A percentile compares a stretch with the other conserved stretches of the same genome.
phyloP scores from a whole-genome alignment of 1,140 invertebrate species.

The Anastatus disparis region DNA sequence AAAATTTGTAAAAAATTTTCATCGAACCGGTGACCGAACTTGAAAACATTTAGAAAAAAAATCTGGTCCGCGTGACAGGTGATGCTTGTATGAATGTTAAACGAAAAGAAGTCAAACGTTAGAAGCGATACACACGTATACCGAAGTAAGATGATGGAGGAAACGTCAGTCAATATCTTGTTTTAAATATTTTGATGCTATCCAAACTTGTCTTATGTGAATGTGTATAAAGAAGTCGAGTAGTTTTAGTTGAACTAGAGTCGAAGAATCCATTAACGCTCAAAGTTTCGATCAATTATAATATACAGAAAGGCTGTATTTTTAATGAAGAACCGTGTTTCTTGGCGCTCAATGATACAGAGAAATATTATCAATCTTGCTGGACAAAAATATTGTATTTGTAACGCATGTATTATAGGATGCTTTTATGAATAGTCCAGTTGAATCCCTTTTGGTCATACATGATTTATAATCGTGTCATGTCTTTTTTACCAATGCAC shows the following conservation, averaged over 20 bases:
- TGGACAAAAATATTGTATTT: no score
- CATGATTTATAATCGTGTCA: neutral
- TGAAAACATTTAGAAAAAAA: neutral
- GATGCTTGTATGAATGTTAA: neutral
- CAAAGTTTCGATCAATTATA: constrained; percentile 12
- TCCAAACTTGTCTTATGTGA: no score
- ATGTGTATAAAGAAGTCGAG: neutral
- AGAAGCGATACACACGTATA: neutral
- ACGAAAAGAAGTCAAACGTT: neutral
- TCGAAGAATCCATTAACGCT: neutral
- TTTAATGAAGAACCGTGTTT: neutral
- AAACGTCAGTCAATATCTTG: constrained; percentile 10
- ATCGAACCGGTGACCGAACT: no score
- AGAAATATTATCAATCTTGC: neutral
- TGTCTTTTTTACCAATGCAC: no score
- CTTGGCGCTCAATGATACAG: neutral
- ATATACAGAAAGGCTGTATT: constrained; percentile 1
- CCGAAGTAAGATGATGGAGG: neutral
- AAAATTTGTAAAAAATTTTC: no score
- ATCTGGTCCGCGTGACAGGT: neutral
- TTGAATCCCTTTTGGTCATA: neutral
- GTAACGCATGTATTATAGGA: no score
- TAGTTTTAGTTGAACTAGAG: neutral
- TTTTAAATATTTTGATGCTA: neutral
- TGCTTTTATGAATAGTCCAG: neutral